Base-by-base conservation (phyloP, 2,888 invertebrate species). In the Neoitamus cyanurus region DNA sequence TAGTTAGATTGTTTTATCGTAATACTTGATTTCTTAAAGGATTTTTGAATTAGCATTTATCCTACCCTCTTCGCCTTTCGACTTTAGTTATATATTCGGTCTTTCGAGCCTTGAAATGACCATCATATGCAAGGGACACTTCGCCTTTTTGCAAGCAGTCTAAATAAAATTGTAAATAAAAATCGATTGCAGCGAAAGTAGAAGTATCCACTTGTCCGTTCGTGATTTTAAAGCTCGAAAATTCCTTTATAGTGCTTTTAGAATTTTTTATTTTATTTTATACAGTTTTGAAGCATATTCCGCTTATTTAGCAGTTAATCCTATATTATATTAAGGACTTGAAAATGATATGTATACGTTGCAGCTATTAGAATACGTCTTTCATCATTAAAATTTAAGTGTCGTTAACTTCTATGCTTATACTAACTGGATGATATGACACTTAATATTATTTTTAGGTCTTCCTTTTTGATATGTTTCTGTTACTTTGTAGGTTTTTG, bases 271-370 rank as follows among this genome's bases (percentile, higher is more conserved):
- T 70, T 31, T 36, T 73, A 1, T 73, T 28, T 70, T 70, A 70
- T 31, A n/a, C 20, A 73, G 36, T 73, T 73, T 73, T 73, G 73
- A 73, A 73, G 36, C 36, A 58, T 68, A 58, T 83, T 75, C 75
- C 31, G 72, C 31, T 42, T 48, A 7, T 73, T 69, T 73, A 83
- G 72, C 37, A 75, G 73, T 42, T 37, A 58, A 28, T 77, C 20
- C 34, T 85, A 86, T 86, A 78, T 83, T 86, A 86, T 86, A 86
- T 84, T 87, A 86, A 86, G 87, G 86, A 86, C 86, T 77, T 77
- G 83, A 85, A 36, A 86, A 82, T 86, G 86, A 84, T 86, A 86
- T 86, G 85, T 86, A 84, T 83, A 83, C 58, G 84, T 86, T 86
- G 72, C 85, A 77, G 83, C 80, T 83, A 83, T 84, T 84, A 42